Percentiles rank a stretch among this genome's conserved stretches.
Evolutionary conservation across 2,797 vertebrate species (phyloP).

Genomic region (Chiroxiphia lanceolata): DNA sequence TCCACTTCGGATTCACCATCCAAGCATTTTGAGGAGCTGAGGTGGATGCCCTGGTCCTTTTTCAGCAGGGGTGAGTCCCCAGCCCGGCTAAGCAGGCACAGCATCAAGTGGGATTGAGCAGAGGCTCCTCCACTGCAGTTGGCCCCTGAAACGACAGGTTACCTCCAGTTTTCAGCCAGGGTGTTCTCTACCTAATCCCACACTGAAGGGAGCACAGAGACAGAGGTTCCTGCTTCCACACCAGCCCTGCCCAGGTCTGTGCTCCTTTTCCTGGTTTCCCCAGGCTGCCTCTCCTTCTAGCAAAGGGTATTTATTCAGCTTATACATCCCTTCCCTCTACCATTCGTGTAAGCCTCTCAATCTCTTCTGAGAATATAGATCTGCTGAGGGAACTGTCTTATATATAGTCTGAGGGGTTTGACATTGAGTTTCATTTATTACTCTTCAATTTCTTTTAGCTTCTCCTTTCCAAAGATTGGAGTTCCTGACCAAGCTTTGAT

Average conservation of each 20-base stretch:
- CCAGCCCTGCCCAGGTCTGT: neutral
- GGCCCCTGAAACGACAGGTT: neutral
- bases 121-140: neutral
- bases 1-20: neutral
- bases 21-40: neutral
- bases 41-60: neutral
- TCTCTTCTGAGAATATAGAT: neutral
- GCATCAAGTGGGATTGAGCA: fast-evolving
- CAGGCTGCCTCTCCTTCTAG: neutral
- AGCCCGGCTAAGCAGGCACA: neutral
- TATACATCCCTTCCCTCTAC: neutral
- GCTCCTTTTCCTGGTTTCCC: neutral
- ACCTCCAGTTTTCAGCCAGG: neutral
- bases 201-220: fast-evolving
- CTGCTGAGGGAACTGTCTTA: neutral
- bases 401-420: neutral
- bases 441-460: neutral
- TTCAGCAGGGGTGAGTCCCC: fast-evolving
- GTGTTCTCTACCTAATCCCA: neutral
- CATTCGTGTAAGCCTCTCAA: neutral
- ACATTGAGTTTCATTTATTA: neutral
- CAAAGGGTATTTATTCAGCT: neutral
- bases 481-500: neutral
- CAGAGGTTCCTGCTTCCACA: neutral
- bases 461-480: neutral